A percentile compares a stretch with the other conserved stretches of the same genome.
These are phyloP conservation scores for Iguana delicatissima DNA, from an alignment of 2,797 vertebrate genomes.

Conservation along the genomic window DNA sequence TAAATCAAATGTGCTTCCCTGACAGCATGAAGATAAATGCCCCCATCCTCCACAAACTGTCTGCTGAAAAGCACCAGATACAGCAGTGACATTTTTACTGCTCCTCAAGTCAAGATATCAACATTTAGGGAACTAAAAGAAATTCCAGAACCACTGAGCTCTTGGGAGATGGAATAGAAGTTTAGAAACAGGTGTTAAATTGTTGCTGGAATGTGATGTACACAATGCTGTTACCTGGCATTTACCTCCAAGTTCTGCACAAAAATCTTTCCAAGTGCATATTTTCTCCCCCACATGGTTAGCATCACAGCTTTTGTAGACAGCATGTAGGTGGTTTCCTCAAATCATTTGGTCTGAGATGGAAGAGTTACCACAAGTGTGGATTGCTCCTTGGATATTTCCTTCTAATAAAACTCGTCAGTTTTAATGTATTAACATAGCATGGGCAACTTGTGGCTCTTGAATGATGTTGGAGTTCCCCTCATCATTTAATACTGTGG, in stretches of 20 bases:
- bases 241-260: neutral
- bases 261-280: neutral
- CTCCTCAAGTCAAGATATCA: constrained; percentile 62
- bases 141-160: constrained; percentile 47
- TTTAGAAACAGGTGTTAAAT: constrained; percentile 65
- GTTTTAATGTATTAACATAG: neutral
- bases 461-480: neutral
- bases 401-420: neutral
- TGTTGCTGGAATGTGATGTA: constrained; percentile 38
- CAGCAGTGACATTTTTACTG: constrained; percentile 66
- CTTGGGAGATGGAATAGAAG: constrained; percentile 58
- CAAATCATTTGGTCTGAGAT: neutral
- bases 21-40: constrained; percentile 60
- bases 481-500: neutral
- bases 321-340: neutral
- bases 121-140: constrained; percentile 48
- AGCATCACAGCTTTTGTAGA: neutral
- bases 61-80: constrained; percentile 67
- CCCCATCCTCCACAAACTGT: constrained; percentile 51
- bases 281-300: neutral
- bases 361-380: neutral
- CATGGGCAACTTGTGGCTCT: neutral
- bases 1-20: constrained; percentile 69
- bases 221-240: neutral
- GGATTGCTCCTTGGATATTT: neutral